These are phyloP conservation scores for Tursiops truncatus DNA, from an alignment of 2,113 vertebrate species.

Conservation along the genomic window DNA sequence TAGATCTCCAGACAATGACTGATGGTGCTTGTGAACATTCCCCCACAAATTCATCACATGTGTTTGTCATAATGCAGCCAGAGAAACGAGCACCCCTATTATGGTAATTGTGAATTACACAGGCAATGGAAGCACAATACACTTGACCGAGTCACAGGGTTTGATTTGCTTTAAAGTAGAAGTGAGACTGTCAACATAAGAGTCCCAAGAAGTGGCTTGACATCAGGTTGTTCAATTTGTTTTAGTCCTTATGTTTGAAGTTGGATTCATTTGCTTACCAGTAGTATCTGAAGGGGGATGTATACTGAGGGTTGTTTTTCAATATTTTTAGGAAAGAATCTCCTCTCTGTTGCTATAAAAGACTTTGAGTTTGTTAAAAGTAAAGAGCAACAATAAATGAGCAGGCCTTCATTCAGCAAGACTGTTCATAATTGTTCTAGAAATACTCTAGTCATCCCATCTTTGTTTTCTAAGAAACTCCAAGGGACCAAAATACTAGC, in stretches of 20 bases:
- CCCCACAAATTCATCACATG: slow-evolving; percentile 30
- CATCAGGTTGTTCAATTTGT: not conserved
- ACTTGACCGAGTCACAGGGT: not conserved
- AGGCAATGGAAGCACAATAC: not conserved
- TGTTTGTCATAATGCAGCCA: not conserved
- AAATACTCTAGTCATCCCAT: not conserved
- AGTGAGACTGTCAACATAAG: not conserved
- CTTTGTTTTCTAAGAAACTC: slow-evolving; percentile 12
- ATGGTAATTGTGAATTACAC: not conserved
- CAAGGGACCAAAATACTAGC: not conserved
- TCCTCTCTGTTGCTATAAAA: not conserved
- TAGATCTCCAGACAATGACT: slow-evolving; percentile 22
- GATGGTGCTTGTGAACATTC: not conserved
- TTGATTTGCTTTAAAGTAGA: not conserved
- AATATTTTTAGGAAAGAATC: not conserved
- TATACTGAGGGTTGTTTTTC: not conserved
- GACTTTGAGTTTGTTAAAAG: not conserved
- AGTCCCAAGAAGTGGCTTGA: not conserved
- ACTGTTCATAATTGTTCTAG: not conserved
- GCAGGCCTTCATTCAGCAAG: slow-evolving; percentile 2
- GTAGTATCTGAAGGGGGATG: not conserved
- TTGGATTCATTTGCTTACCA: slow-evolving; percentile 9
- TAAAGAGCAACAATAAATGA: not conserved
- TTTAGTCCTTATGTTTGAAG: not conserved
- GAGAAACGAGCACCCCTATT: not conserved